phyloP scores from a whole-genome alignment of 2,113 vertebrate genomes.

The Anarrhichthys ocellatus region DNA sequence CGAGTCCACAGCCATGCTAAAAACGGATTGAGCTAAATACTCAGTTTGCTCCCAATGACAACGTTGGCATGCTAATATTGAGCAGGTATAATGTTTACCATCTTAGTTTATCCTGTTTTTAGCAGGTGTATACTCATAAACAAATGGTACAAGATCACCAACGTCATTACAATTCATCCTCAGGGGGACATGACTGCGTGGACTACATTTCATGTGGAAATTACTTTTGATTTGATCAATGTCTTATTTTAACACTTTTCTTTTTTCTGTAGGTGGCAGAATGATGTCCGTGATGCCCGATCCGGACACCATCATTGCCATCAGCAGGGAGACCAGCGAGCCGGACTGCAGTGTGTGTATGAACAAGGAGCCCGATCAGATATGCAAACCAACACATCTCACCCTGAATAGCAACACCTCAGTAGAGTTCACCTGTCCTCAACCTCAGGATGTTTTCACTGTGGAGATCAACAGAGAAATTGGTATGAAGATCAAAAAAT shows the following conservation, averaged over 20 bases:
- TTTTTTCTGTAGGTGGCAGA: conserved; percentile 55
- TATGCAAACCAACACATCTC: not conserved
- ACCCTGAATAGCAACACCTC: not conserved
- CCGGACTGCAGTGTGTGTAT: conserved; percentile 74
- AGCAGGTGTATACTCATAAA: not conserved
- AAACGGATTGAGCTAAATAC: not conserved
- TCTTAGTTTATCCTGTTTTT: not conserved
- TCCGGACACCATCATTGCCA: conserved; percentile 51
- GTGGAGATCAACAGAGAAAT: conserved; percentile 80
- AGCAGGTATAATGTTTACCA: not conserved
- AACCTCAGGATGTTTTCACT: conserved; percentile 74
- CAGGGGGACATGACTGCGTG: not conserved
- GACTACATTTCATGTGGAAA: too few relatives aligned
- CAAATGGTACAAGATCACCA: not conserved
- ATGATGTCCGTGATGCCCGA: conserved; percentile 62
- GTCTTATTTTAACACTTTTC: not conserved
- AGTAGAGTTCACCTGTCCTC: conserved; percentile 77
- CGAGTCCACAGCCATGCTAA: too few relatives aligned
- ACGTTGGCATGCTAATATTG: not conserved
- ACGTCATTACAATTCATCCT: not conserved
- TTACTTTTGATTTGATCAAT: not conserved
- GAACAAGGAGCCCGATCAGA: not conserved
- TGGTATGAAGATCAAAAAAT: conserved; percentile 57
- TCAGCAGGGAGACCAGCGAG: conserved; percentile 27
- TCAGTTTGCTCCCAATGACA: not conserved